These are phyloP conservation scores for Drosophila nebulosa DNA, from an alignment of 1,140 invertebrate species.

Conservation along the genomic window DNA sequence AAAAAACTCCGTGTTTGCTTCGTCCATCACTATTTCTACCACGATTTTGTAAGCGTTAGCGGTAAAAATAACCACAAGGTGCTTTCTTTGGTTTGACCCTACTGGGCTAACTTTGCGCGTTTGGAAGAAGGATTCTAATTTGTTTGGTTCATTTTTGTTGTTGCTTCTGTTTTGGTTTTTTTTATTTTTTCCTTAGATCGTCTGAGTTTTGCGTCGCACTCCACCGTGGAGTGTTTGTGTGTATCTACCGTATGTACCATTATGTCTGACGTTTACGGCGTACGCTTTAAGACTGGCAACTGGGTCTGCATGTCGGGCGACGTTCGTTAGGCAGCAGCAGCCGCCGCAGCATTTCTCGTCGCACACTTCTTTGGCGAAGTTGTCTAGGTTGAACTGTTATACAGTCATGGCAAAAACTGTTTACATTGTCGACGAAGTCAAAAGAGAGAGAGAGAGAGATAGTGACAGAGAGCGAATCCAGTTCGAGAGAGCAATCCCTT, in stretches of 20 bases:
- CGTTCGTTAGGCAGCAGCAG: constrained; percentile 38
- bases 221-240: neutral
- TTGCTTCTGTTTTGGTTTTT: neutral
- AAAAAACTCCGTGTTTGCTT: neutral
- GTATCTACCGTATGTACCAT: neutral
- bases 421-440: neutral
- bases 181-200: neutral
- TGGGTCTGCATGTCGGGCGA: constrained; percentile 63
- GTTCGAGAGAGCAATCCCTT: neutral
- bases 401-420: constrained; percentile 18
- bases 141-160: neutral
- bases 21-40: neutral
- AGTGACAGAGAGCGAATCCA: neutral
- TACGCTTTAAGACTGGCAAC: constrained; percentile 59
- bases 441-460: too few species aligned
- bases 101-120: neutral
- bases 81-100: neutral
- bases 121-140: neutral
- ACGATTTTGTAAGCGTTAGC: constrained; percentile 4
- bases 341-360: constrained; percentile 2
- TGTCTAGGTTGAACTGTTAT: constrained; percentile 42
- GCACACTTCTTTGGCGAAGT: constrained; percentile 6
- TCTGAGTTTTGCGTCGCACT: neutral
- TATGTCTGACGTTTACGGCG: constrained; percentile 65
- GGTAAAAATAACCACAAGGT: neutral